Evolutionary conservation across 2,888 invertebrate species (phyloP).

Genomic region (Lacanobia wlatinum): DNA sequence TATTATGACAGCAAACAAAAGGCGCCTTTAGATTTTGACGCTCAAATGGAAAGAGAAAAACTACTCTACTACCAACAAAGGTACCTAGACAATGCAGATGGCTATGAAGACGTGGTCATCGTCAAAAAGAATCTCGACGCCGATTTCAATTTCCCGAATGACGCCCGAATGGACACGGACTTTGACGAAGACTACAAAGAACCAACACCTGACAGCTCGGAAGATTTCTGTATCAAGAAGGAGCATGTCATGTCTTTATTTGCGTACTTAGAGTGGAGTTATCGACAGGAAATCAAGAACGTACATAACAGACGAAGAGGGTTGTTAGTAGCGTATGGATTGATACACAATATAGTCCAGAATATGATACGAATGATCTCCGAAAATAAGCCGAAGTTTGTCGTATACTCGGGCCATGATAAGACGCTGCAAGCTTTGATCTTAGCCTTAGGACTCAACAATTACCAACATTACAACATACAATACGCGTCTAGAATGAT

Average conservation of each 20-base stretch:
- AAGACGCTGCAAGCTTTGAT: slow-evolving; percentile 96
- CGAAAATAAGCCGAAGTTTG: slow-evolving; percentile 93
- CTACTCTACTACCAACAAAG: slow-evolving; percentile 87
- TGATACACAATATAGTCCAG: slow-evolving; percentile 95
- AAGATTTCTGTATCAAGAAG: slow-evolving; percentile 91
- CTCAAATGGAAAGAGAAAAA: slow-evolving; percentile 89
- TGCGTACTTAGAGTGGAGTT: slow-evolving; percentile 95
- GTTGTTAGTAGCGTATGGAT: slow-evolving; percentile 94
- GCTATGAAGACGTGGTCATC: slow-evolving; percentile 87
- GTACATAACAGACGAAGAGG: slow-evolving; percentile 92
- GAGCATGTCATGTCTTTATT: slow-evolving; percentile 95
- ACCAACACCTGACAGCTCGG: slow-evolving; percentile 82
- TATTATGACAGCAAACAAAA: slow-evolving; percentile 83
- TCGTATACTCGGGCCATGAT: slow-evolving; percentile 97
- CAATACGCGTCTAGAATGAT: slow-evolving; percentile 96
- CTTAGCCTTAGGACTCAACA: slow-evolving; percentile 94
- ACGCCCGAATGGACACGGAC: slow-evolving; percentile 84
- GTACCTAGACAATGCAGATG: slow-evolving; percentile 85
- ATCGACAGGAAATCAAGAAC: slow-evolving; percentile 92
- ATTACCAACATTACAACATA: slow-evolving; percentile 92
- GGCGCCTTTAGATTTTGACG: slow-evolving; percentile 85
- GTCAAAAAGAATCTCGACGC: slow-evolving; percentile 89
- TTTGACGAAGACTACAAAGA: slow-evolving; percentile 88
- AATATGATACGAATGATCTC: slow-evolving; percentile 96
- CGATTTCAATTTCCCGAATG: slow-evolving; percentile 89